These are phyloP conservation scores for Metellina segmentata DNA, from an alignment of 2,888 invertebrate species.

Conservation along the genomic window DNA sequence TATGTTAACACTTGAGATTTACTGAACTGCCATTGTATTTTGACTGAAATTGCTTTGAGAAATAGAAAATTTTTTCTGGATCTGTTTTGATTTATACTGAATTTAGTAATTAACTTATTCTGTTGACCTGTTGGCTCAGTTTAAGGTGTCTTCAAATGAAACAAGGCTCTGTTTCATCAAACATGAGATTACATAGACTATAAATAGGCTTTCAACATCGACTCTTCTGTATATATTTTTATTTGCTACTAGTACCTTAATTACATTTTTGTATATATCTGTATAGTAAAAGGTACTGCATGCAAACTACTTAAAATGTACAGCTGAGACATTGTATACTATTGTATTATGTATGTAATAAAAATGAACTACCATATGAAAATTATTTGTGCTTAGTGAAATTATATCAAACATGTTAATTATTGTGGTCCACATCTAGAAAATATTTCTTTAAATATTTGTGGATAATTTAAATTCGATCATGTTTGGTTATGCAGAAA, in stretches of 20 bases:
- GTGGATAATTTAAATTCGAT: no score
- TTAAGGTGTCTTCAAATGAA: conserved; percentile 11
- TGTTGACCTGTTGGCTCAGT: background rate
- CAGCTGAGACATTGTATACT: conserved; percentile 67
- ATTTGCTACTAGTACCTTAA: conserved; percentile 75
- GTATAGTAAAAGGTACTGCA: conserved; percentile 65
- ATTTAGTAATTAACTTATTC: background rate
- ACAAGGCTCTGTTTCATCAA: conserved; percentile 2
- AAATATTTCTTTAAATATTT: no score
- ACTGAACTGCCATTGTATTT: background rate
- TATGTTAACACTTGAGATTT: background rate
- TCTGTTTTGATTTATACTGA: no score
- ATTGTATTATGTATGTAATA: conserved; percentile 67
- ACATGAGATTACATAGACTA: conserved; percentile 13
- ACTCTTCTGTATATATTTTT: conserved; percentile 60
- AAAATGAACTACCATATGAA: conserved; percentile 43
- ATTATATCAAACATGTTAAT: no score
- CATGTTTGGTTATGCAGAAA: no score
- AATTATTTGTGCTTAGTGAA: background rate
- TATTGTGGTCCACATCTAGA: no score
- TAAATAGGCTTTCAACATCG: conserved; percentile 17
- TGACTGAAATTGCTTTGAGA: background rate
- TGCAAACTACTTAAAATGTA: conserved; percentile 73
- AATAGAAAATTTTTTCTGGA: no score
- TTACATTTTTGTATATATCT: conserved; percentile 67